Conservation (phyloP, 92 coral and sea anemone species). For the Montipora capitata region DNA sequence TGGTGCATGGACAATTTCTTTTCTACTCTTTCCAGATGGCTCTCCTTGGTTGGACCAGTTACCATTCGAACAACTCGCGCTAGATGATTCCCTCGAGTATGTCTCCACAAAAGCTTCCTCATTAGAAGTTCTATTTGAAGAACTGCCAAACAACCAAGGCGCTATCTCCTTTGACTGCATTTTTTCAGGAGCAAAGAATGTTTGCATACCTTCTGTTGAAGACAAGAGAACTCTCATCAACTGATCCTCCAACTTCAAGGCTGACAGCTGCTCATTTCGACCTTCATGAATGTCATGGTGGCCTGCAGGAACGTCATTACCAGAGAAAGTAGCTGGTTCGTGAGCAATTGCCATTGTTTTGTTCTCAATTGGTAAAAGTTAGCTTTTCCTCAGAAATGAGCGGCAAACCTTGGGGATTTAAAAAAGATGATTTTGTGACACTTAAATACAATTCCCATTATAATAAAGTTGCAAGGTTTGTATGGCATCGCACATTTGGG, state of each 20-base stretch:
- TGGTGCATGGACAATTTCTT: background rate
- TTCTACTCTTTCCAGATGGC: background rate
- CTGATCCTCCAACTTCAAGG: slow-evolving; percentile 30
- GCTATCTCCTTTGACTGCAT: slow-evolving; percentile 20
- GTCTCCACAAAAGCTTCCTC: too few species aligned
- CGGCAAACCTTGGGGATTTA: slow-evolving; percentile 54
- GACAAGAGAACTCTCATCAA: slow-evolving; percentile 64
- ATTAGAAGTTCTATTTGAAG: background rate
- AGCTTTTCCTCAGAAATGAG: slow-evolving; percentile 42
- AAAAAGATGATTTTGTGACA: background rate
- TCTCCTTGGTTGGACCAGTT: background rate
- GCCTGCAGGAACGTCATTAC: too few species aligned
- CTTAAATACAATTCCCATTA: background rate
- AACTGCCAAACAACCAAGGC: background rate
- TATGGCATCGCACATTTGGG: too few species aligned
- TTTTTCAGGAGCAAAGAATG: background rate
- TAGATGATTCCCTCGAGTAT: too few species aligned
- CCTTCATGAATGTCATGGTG: background rate
- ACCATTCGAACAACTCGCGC: background rate
- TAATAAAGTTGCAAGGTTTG: too few species aligned
- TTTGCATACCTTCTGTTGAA: slow-evolving; percentile 5
- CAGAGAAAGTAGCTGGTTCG: too few species aligned
- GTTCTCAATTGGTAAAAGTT: background rate
- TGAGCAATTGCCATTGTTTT: too few species aligned
- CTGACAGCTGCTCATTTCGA: background rate